phyloP scores from a whole-genome alignment of 2,888 invertebrate genomes.

The Leptinotarsa tumamoca region DNA sequence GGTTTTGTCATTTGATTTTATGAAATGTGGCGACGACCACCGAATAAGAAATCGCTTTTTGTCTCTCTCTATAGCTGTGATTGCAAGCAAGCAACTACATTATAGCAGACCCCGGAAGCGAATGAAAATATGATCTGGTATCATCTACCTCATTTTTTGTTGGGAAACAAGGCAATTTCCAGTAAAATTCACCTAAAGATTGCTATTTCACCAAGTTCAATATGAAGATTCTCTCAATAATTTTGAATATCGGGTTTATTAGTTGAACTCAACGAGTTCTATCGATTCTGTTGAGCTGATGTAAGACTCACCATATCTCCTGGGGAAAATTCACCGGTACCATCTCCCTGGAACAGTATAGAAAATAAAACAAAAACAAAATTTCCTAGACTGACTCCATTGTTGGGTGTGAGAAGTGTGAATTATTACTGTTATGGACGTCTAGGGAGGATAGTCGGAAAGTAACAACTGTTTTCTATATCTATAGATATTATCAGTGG shows the following conservation, averaged over 20 bases:
- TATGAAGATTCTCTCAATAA: not conserved
- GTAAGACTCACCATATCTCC: conserved; percentile 77
- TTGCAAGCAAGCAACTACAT: no score
- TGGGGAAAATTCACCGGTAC: conserved; percentile 81
- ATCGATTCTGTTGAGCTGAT: not conserved
- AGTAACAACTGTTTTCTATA: not conserved
- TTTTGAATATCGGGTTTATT: not conserved
- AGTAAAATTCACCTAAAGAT: no score
- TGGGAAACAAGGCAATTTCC: no score
- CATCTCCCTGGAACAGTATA: conserved; percentile 80
- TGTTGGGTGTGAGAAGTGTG: not conserved
- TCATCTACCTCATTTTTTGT: no score
- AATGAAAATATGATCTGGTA: no score
- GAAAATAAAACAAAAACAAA: conserved; percentile 57
- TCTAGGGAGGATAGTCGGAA: not conserved
- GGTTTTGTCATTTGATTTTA: no score
- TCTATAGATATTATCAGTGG: not conserved
- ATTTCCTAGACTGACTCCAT: conserved; percentile 40
- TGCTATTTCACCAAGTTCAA: no score
- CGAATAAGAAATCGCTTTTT: no score
- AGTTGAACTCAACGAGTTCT: not conserved
- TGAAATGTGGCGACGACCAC: no score
- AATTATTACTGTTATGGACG: not conserved
- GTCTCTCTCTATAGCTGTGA: no score
- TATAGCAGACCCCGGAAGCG: no score